Percentiles rank a stretch among this genome's conserved stretches.
Evolutionary conservation across 2,113 vertebrate genomes (phyloP).

Genomic region (Perca schrenkii): DNA sequence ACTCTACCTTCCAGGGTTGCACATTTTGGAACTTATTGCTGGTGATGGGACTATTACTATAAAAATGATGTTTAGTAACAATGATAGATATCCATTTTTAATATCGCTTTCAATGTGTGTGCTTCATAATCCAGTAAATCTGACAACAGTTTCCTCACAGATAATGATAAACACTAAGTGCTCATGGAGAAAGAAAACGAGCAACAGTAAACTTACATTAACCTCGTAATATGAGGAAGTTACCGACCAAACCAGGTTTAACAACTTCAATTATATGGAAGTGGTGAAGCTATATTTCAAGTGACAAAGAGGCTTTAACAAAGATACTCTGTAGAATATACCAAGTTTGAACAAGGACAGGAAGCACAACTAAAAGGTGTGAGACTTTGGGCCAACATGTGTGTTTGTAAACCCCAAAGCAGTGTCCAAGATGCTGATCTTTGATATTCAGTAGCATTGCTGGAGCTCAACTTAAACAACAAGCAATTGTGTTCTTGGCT

Average conservation of each 20-base stretch:
- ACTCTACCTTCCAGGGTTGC: neutral
- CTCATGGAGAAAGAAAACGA: neutral
- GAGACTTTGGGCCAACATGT: too few species aligned
- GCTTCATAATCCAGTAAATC: neutral
- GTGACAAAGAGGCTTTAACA: neutral
- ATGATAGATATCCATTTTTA: neutral
- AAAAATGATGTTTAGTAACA: neutral
- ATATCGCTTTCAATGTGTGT: neutral
- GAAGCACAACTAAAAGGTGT: neutral
- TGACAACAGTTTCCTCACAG: neutral
- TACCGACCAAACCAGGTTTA: neutral
- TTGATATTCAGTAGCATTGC: neutral
- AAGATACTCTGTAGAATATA: neutral
- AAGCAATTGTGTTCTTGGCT: neutral
- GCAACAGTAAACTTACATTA: neutral
- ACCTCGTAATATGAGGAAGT: neutral
- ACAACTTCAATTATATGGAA: neutral
- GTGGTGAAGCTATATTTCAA: constrained; percentile 6
- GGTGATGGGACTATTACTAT: neutral
- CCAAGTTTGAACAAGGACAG: neutral
- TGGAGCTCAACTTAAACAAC: neutral
- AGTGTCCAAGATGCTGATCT: neutral
- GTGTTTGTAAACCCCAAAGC: too few species aligned
- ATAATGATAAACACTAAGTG: neutral
- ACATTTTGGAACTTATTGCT: neutral